Evolutionary conservation across 1,140 invertebrate genomes (phyloP), one percentile per base, ranked within the genome.

Genomic region (Babylonia areolata): DNA sequence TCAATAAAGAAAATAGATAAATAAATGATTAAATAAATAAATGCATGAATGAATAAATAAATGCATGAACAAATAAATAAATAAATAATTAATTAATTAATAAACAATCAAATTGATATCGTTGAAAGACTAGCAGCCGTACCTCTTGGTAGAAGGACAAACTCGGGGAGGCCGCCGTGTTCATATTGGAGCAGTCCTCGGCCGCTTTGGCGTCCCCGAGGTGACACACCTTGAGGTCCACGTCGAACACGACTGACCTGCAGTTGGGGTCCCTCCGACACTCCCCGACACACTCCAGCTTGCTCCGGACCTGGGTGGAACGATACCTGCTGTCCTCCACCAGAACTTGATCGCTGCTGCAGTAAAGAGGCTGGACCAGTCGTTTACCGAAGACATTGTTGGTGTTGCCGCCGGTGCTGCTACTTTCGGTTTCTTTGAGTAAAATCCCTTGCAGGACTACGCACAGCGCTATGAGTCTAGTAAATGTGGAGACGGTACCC

Each of bases 111-210:
- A n/a, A n/a, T n/a, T n/a, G n/a, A n/a, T n/a, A n/a, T n/a, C n/a
- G n/a, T n/a, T n/a, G n/a, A n/a, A n/a, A n/a, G n/a, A n/a, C n/a
- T n/a, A n/a, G n/a, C n/a, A n/a, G n/a, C 2, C 9, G 46, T 23
- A 64, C 58, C 58, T 64, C 58, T 23, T 64, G 58, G 58, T 64
- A 64, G 28, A 3, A 64, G 58, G 58, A 23, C 20, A 64, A 23
- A n/a, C 12, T 23, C 5, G 58, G 2, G 5, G 23, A 31, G 11
- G 42, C 42, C 0, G 80, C 20, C 11, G 80, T 9, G 12, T 81
- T 46, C 80, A 58, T 81, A n/a, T 81, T 81, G 51, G 42, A 17
- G 23, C 80, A 81, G 80, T 81, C 46, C 3, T 20, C 33, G 17
- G 42, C 58, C 46, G 51, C 80, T 5, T n/a, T 33, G 28, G 33